phyloP scores from a whole-genome alignment of 1,140 invertebrate genomes.

The Dendrolimus kikuchii region DNA sequence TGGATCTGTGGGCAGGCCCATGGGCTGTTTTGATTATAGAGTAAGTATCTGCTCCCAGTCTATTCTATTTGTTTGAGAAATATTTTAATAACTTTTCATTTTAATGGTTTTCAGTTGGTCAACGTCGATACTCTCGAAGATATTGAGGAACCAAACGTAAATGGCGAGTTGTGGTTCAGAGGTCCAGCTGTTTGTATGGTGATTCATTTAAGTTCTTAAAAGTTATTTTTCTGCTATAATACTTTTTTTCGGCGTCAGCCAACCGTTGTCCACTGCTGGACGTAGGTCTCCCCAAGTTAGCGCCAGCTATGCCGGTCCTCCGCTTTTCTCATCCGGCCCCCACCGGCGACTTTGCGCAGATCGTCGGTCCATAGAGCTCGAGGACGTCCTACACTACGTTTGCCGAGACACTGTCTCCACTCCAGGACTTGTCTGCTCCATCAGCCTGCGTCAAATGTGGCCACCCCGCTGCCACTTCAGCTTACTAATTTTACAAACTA shows the following conservation, averaged over 20 bases:
- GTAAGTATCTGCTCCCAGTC: background rate
- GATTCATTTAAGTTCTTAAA: conserved; percentile 3
- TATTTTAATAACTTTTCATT: background rate
- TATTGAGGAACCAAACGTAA: conserved; percentile 16
- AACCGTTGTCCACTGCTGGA: background rate
- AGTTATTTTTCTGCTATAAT: background rate
- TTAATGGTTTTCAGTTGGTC: conserved; percentile 20
- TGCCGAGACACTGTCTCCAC: no score
- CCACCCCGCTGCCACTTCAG: no score
- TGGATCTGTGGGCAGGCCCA: background rate
- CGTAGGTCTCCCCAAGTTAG: no score
- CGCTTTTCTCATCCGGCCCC: no score
- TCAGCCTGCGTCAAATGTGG: no score
- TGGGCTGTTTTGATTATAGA: conserved; percentile 1
- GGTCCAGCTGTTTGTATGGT: conserved; percentile 24
- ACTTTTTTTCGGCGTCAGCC: background rate
- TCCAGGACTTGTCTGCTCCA: no score
- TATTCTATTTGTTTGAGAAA: no score
- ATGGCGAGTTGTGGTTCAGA: conserved; percentile 27
- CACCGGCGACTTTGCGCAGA: no score
- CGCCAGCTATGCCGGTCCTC: no score
- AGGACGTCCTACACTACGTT: no score
- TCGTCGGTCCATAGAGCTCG: no score
- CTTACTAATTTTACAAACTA: no score
- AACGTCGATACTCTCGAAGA: conserved; percentile 19